Conservation (phyloP, 2,888 invertebrate genomes). For the Taenaris catops region DNA sequence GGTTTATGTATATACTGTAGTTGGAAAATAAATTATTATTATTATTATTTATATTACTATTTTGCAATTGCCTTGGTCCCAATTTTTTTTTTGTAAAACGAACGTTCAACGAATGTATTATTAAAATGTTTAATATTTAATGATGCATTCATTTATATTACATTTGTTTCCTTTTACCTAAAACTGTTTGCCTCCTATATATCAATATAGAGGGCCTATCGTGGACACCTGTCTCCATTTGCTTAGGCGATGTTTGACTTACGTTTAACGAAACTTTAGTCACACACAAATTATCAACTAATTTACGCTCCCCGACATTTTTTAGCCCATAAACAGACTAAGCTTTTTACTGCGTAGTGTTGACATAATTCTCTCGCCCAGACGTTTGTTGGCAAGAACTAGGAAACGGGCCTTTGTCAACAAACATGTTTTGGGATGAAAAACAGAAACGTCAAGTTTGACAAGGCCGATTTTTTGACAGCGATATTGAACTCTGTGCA, state of each 20-base stretch:
- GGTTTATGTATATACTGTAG: no score
- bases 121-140: no score
- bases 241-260: slow-evolving; percentile 70
- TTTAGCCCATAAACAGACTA: slow-evolving; percentile 52
- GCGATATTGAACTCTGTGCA: slow-evolving; percentile 24
- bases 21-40: no score
- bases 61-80: no score
- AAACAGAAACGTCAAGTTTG: slow-evolving; percentile 26
- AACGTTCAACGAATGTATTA: no score
- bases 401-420: slow-evolving; percentile 35
- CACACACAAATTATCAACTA: slow-evolving; percentile 77
- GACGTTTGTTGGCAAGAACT: slow-evolving; percentile 32
- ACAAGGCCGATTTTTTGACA: slow-evolving; percentile 13
- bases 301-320: slow-evolving; percentile 66
- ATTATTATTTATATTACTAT: no score
- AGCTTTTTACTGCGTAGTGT: slow-evolving; percentile 54
- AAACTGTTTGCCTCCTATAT: slow-evolving; percentile 53
- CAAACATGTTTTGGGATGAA: slow-evolving; percentile 27
- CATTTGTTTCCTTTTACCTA: no score
- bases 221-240: slow-evolving; percentile 74
- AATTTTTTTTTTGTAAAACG: no score
- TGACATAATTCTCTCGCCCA: slow-evolving; percentile 33
- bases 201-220: slow-evolving; percentile 49
- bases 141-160: no score
- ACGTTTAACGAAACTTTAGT: slow-evolving; percentile 74